Evolutionary conservation across 2,888 invertebrate species (phyloP).

Genomic region (Liopterus haemorrhoidalis): DNA sequence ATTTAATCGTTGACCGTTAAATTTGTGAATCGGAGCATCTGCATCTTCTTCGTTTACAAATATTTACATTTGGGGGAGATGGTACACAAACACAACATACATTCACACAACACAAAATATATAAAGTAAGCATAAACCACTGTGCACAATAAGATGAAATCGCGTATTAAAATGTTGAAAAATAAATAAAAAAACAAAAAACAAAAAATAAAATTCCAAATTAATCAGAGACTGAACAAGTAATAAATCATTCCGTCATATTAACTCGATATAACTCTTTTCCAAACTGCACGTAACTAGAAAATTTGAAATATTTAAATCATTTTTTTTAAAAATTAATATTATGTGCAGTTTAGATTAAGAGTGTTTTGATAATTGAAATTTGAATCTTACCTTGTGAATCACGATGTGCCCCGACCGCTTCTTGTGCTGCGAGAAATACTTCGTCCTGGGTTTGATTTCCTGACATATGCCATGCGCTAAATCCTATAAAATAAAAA

Average conservation of each 20-base stretch:
- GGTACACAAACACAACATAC: slow-evolving; percentile 17
- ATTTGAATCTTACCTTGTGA: slow-evolving; percentile 79
- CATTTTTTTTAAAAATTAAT: slow-evolving; percentile 15
- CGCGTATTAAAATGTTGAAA: slow-evolving; percentile 26
- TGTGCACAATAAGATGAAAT: slow-evolving; percentile 12
- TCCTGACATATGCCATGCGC: slow-evolving; percentile 78
- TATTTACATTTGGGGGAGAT: slow-evolving; percentile 13
- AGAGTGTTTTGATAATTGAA: slow-evolving; percentile 37
- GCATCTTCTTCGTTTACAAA: no score
- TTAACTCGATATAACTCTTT: slow-evolving; percentile 30
- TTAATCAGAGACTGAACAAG: slow-evolving; percentile 46
- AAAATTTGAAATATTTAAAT: neutral
- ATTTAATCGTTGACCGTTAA: no score
- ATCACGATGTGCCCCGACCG: slow-evolving; percentile 72
- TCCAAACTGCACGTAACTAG: slow-evolving; percentile 14
- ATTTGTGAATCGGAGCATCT: no score
- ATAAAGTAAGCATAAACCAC: slow-evolving; percentile 32
- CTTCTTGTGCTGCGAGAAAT: slow-evolving; percentile 75
- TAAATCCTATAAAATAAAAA: slow-evolving; percentile 73
- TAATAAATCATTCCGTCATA: slow-evolving; percentile 42
- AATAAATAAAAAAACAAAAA: slow-evolving; percentile 29
- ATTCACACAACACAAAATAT: slow-evolving; percentile 29
- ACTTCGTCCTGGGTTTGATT: slow-evolving; percentile 79
- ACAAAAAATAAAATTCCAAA: slow-evolving; percentile 35
- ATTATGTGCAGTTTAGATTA: slow-evolving; percentile 16